Conservation (phyloP, 2,888 invertebrate species). For the Catocala fraxini region DNA sequence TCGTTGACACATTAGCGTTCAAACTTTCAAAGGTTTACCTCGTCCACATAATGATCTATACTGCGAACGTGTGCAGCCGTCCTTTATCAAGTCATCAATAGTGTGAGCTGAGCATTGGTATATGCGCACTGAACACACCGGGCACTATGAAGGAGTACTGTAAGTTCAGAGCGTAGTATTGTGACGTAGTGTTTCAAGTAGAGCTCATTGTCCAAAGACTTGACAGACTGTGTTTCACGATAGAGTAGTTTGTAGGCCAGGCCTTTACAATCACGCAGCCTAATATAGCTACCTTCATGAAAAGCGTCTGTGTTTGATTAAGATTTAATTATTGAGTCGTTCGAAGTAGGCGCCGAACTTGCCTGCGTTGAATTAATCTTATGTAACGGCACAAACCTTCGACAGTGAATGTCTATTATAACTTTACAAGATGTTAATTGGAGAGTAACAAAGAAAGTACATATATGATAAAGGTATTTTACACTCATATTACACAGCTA, state of each 20-base stretch:
- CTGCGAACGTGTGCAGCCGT: background rate
- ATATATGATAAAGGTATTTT: too few relatives aligned
- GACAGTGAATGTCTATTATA: too few relatives aligned
- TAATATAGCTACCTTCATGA: conserved; percentile 10
- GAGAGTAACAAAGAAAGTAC: too few relatives aligned
- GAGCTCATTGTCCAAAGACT: conserved; percentile 2
- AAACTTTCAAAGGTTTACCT: background rate
- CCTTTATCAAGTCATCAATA: conserved; percentile 9
- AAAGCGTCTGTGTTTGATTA: conserved; percentile 12
- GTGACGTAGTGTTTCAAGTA: conserved; percentile 9
- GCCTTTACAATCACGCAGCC: conserved; percentile 13
- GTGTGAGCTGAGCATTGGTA: background rate
- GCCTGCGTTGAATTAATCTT: too few relatives aligned
- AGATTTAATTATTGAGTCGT: conserved; percentile 11
- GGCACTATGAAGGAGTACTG: background rate
- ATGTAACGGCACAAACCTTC: too few relatives aligned
- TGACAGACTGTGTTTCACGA: background rate
- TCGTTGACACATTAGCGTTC: background rate
- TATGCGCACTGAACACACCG: background rate
- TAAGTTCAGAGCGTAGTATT: conserved; percentile 8
- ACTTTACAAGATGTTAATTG: too few relatives aligned
- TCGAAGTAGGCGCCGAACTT: background rate
- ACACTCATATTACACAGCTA: too few relatives aligned
- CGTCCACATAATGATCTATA: too few relatives aligned
- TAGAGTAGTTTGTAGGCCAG: conserved; percentile 1